phyloP scores from a whole-genome alignment of 2,113 vertebrate species.

The chimpanzee (Pan troglodytes) region NHGRI_mPanTro3-v2.1_pri NC_086015.1:55511001-55511500 shows the following conservation, averaged over 20 bases:
- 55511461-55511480: background rate
- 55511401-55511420: background rate
- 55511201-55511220: background rate
- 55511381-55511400: background rate
- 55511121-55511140: background rate
- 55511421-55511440: background rate
- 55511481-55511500: no score
- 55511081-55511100: no score
- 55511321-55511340: no score
- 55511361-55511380: background rate
- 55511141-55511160: background rate
- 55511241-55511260: background rate
- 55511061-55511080: no score
- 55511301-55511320: no score
- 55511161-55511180: background rate
- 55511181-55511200: slow-evolving; percentile 16
- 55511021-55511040: no score
- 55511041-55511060: no score
- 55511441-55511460: background rate
- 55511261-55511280: background rate
- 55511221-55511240: no score
- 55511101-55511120: no score
- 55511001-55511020: no score
- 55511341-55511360: no score
- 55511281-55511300: background rate